A percentile compares a stretch with the other conserved stretches of the same genome.
Evolutionary conservation across 2,113 vertebrate species (phyloP).

Genomic region (Taxidea taxus): DNA sequence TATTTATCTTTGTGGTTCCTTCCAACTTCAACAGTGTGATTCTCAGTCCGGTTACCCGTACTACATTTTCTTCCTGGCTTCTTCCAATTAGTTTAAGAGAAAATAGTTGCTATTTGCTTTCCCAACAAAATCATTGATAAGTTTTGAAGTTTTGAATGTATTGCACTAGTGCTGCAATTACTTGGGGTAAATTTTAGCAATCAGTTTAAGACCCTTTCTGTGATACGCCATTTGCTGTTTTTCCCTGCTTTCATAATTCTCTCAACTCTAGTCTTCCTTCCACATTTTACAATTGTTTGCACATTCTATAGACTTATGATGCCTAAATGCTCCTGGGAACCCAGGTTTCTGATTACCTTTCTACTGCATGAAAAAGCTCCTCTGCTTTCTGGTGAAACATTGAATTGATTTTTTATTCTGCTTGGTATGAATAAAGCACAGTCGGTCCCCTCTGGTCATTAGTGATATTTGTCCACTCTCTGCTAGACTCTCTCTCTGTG

Average conservation of each 20-base stretch:
- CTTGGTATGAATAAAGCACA: slow-evolving; percentile 53
- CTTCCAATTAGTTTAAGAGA: slow-evolving; percentile 52
- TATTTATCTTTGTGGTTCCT: neutral
- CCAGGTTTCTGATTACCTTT: slow-evolving; percentile 71
- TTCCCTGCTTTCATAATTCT: slow-evolving; percentile 42
- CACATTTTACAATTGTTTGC: slow-evolving; percentile 66
- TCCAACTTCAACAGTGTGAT: neutral
- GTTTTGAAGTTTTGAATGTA: slow-evolving; percentile 51
- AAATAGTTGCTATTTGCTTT: slow-evolving; percentile 54
- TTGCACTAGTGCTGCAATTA: slow-evolving; percentile 21
- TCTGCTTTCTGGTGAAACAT: slow-evolving; percentile 51
- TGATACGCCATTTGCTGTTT: slow-evolving; percentile 10
- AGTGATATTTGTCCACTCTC: slow-evolving; percentile 39
- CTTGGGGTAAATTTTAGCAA: slow-evolving; percentile 55
- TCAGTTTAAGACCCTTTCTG: slow-evolving; percentile 38
- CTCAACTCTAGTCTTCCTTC: slow-evolving; percentile 36
- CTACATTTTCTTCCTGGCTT: neutral
- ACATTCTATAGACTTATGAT: slow-evolving; percentile 59
- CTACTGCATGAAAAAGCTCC: slow-evolving; percentile 29
- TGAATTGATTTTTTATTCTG: slow-evolving; percentile 70
- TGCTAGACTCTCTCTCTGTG: neutral
- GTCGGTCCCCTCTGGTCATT: slow-evolving; percentile 34
- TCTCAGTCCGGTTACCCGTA: neutral
- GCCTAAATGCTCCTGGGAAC: slow-evolving; percentile 63
- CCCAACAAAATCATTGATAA: slow-evolving; percentile 29